phyloP scores from a whole-genome alignment of 2,797 vertebrate genomes.

The Antennarius maculatus region DNA sequence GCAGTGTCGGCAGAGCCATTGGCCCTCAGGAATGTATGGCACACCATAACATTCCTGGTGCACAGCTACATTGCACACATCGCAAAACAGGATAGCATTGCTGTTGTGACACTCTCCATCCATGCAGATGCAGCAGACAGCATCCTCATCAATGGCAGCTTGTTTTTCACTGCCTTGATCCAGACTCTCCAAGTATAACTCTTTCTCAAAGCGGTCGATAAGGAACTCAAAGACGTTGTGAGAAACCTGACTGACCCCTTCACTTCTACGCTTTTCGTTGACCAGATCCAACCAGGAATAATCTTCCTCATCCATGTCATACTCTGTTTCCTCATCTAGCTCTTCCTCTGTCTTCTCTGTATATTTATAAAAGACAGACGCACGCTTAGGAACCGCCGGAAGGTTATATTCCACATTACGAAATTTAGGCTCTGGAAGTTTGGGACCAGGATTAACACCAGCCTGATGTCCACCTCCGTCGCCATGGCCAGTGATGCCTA shows the following conservation, averaged over 20 bases:
- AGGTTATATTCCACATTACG: constrained; percentile 94
- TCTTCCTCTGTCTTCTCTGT: constrained; percentile 93
- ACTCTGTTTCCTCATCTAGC: constrained; percentile 95
- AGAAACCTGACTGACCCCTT: constrained; percentile 91
- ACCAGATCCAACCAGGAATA: constrained; percentile 96
- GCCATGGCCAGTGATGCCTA: constrained; percentile 65
- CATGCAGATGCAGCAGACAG: constrained; percentile 96
- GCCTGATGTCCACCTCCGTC: constrained; percentile 53
- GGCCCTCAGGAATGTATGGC: constrained; percentile 96
- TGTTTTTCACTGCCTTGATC: constrained; percentile 87
- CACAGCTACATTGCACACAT: constrained; percentile 94
- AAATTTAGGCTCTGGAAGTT: constrained; percentile 92
- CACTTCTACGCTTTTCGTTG: constrained; percentile 90
- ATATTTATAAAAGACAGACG: constrained; percentile 88
- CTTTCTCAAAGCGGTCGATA: constrained; percentile 96
- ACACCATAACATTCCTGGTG: constrained; percentile 99
- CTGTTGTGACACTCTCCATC: constrained; percentile 95
- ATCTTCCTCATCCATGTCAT: constrained; percentile 99
- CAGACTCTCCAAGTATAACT: constrained; percentile 90
- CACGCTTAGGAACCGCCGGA: constrained; percentile 88
- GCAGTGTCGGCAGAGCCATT: constrained; percentile 98
- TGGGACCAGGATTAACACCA: constrained; percentile 45
- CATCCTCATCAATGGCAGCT: constrained; percentile 91
- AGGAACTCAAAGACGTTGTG: constrained; percentile 97
- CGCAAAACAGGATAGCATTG: constrained; percentile 96